Evolutionary conservation across 2,888 invertebrate species (phyloP).

Genomic region (Gastracanthus pulcherrimus): DNA sequence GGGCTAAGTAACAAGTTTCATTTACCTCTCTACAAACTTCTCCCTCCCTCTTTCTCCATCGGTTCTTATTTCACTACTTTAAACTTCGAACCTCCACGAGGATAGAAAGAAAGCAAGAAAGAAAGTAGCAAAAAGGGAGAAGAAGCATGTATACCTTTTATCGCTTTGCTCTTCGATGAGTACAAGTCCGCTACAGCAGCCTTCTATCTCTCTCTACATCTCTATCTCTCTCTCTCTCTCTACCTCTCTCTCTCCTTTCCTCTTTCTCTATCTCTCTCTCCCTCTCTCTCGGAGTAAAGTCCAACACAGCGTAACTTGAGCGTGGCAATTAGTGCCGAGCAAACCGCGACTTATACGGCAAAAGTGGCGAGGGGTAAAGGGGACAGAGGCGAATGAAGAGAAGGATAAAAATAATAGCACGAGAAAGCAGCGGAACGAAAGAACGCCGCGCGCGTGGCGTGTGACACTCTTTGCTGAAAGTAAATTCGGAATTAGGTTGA

Average conservation of each 20-base stretch:
- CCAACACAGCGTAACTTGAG: slow-evolving; percentile 4
- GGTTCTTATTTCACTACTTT: slow-evolving; percentile 47
- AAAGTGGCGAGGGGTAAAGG: no score
- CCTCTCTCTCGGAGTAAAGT: no score
- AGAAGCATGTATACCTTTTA: slow-evolving; percentile 9
- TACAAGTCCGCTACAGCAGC: neutral
- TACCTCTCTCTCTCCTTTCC: no score
- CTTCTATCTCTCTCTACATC: no score
- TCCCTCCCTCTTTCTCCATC: neutral
- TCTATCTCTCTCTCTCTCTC: no score
- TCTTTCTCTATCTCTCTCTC: no score
- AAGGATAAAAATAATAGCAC: slow-evolving; percentile 12
- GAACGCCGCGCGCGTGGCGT: neutral
- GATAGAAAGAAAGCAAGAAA: neutral
- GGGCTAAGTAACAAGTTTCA: slow-evolving; percentile 54
- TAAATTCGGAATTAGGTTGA: neutral
- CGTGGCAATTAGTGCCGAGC: slow-evolving; percentile 38
- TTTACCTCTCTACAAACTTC: slow-evolving; percentile 41
- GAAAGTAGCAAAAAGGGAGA: slow-evolving; percentile 4
- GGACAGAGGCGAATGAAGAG: neutral
- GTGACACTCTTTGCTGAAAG: neutral
- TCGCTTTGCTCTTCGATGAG: neutral
- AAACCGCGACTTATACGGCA: neutral
- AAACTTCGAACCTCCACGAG: slow-evolving; percentile 32
- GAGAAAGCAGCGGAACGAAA: neutral